phyloP scores from a whole-genome alignment of 1,140 invertebrate genomes.

The Lasioglossum baleicum region DNA sequence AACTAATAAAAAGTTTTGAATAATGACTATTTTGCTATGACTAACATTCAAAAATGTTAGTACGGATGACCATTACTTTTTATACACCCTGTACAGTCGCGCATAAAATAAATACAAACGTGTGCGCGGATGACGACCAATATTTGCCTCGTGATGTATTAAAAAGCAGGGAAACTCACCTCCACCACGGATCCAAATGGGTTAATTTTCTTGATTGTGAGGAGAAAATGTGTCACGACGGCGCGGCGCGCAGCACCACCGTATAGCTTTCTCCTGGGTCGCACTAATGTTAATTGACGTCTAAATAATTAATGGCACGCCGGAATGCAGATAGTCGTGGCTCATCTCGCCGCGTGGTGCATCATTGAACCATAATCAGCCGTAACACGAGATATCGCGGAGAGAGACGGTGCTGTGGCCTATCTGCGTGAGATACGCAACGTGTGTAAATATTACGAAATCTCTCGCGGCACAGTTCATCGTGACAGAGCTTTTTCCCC shows the following conservation, averaged over 20 bases:
- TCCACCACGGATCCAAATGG: not conserved
- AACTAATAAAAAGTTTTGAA: too few species aligned
- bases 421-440: not conserved
- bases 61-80: too few species aligned
- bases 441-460: not conserved
- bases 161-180: not conserved
- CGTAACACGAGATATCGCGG: not conserved
- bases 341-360: constrained; percentile 10
- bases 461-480: too few species aligned
- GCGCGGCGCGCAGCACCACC: too few species aligned
- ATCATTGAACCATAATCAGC: constrained; percentile 20
- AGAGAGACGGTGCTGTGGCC: not conserved
- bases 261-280: not conserved
- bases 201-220: constrained; percentile 34
- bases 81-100: too few species aligned
- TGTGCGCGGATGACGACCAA: not conserved
- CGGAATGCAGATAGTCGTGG: not conserved
- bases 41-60: too few species aligned
- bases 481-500: too few species aligned
- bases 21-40: too few species aligned
- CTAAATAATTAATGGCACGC: constrained; percentile 19
- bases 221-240: not conserved
- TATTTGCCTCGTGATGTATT: not conserved
- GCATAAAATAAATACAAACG: not conserved
- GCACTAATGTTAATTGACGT: constrained; percentile 15